Percentiles rank a stretch among this genome's conserved stretches.
Conservation (phyloP, 2,113 vertebrate genomes). For the Scomber scombrus region DNA sequence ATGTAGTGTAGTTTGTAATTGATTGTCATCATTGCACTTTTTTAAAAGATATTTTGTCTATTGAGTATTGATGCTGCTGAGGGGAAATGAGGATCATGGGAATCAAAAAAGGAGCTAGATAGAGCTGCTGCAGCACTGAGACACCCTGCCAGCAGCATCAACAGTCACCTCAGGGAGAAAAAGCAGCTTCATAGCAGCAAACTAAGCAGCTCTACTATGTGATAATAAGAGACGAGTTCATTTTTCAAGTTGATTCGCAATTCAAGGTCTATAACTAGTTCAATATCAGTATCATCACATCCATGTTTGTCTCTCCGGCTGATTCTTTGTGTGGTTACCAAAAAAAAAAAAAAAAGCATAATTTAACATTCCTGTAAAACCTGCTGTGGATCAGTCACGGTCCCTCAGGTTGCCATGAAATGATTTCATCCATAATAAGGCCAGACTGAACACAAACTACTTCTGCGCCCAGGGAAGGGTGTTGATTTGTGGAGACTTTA, state of each 20-base stretch:
- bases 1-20: too few relatives aligned
- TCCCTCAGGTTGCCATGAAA: constrained; percentile 32
- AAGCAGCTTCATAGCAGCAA: constrained; percentile 2
- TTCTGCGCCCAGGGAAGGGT: not conserved
- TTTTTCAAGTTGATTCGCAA: not conserved
- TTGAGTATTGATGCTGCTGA: not conserved
- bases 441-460: constrained; percentile 16
- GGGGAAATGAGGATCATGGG: not conserved
- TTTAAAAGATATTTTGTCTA: not conserved
- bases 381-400: constrained; percentile 11
- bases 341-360: not conserved
- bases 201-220: not conserved
- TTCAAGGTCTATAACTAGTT: not conserved
- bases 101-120: not conserved
- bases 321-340: not conserved
- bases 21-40: too few relatives aligned
- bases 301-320: not conserved
- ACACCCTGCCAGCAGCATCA: not conserved
- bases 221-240: not conserved
- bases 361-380: constrained; percentile 6
- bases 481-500: constrained; percentile 11
- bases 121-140: not conserved
- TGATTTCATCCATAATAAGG: constrained; percentile 31
- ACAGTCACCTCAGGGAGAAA: constrained; percentile 14
- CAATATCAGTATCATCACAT: not conserved